Evolutionary conservation across 2,113 vertebrate species (phyloP), one percentile per base, ranked within the genome.

Genomic region (Hemiprocne comata): DNA sequence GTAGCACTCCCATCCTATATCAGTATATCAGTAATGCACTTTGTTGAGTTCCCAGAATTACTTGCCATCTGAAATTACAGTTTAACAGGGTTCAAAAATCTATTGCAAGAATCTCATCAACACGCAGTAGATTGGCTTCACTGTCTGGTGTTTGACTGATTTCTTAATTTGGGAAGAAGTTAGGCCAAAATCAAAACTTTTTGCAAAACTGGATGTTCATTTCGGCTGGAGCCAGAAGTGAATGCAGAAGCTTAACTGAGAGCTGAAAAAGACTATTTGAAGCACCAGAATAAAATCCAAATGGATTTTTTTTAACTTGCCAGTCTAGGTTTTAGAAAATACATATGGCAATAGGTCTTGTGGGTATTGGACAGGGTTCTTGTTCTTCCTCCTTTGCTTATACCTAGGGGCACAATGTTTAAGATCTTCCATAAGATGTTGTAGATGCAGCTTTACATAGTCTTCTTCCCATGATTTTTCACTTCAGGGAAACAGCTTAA

Each of bases 121-220:
- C 6, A 17, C 0, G 0, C 17, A 7, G 5, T 23, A 67, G 9
- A 25, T 50, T 38, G 31, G 46, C 17, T 58, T 36, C 28, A 58
- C 21, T 53, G 40, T 44, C 51, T 90, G 44, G 8, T 42, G 13
- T 50, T 89, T 31, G 17, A 34, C 26, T 20, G 10, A 61, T 28
- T 60, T 66, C 26, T 77, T 54, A 38, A 84, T 17, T 3, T 57
- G 31, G 28, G 12, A 71, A 87, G 8, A 87, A 71, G 14, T 36
- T 66, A 28, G 20, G 50, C 3, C 11, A 33, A 67, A 80, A 31
- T n/a, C 18, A 55, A 85, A 23, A 48, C 9, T 42, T 42, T 66
- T 11, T 50, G 33, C 33, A 81, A 70, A 81, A 83, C 34, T 11
- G 62, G 33, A 20, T 2, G 2, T 58, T 74, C 14, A 4, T 75